phyloP scores from a whole-genome alignment of 2,113 vertebrate species.

The Callipepla californica region DNA sequence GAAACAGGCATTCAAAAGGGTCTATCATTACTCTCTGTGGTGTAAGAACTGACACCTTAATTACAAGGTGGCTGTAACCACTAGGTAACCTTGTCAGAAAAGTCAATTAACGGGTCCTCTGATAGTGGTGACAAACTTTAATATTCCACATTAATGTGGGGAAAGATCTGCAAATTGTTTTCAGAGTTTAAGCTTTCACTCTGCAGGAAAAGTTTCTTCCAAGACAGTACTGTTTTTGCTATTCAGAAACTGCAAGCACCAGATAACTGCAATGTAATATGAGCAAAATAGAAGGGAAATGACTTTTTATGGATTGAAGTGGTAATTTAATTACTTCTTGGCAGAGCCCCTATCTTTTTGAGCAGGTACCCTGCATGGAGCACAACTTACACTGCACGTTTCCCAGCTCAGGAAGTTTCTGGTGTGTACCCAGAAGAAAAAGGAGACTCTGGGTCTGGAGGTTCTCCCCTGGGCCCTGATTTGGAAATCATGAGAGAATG shows the following conservation, averaged over 20 bases:
- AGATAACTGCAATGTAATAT: background rate
- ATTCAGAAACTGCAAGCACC: background rate
- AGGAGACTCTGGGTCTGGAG: background rate
- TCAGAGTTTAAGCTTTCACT: background rate
- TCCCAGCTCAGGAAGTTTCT: background rate
- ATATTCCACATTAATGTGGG: background rate
- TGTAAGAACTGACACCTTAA: conserved; percentile 1
- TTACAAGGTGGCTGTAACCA: background rate
- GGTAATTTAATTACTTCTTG: background rate
- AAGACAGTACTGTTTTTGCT: background rate
- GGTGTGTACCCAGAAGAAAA: background rate
- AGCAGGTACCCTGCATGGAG: rapidly evolving
- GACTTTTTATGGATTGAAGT: background rate
- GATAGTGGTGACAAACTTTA: background rate
- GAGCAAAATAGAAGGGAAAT: background rate
- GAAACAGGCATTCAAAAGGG: background rate
- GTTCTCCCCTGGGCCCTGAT: background rate
- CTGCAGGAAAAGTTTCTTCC: background rate
- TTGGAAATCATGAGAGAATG: background rate
- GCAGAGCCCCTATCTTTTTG: background rate
- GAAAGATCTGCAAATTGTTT: background rate
- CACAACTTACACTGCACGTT: background rate
- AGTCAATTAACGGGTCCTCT: background rate
- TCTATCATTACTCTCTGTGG: background rate
- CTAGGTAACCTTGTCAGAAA: background rate